Evolutionary conservation across 2,113 vertebrate genomes (phyloP).

Genomic region (Cynopterus brachyotis): DNA sequence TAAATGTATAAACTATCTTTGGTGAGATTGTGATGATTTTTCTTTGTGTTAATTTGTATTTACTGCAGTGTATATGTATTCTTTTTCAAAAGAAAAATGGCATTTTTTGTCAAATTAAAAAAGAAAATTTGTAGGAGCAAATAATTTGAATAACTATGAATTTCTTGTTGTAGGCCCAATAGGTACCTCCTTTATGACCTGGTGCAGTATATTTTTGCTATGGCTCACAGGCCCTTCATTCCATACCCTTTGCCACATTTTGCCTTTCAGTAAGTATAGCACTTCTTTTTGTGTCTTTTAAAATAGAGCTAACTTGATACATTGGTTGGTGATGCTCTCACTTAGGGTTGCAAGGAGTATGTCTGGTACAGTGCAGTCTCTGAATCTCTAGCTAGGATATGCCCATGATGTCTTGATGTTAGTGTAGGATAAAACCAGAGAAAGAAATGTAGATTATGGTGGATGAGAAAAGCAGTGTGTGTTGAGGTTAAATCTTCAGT

Average conservation of each 20-base stretch:
- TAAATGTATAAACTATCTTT: neutral
- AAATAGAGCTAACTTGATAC: neutral
- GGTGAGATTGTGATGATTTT: neutral
- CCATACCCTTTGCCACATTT: slow-evolving; percentile 90
- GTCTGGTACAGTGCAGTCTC: neutral
- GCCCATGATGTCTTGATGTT: neutral
- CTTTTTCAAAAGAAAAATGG: neutral
- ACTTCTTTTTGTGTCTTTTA: neutral
- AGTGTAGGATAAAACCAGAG: neutral
- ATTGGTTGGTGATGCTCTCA: neutral
- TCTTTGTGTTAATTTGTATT: slow-evolving; percentile 1
- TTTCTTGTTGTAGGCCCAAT: slow-evolving; percentile 85
- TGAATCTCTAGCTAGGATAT: neutral
- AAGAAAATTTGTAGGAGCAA: neutral
- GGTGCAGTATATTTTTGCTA: slow-evolving; percentile 89
- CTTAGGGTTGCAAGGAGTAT: neutral
- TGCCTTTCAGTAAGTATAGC: slow-evolving; percentile 89
- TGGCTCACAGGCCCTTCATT: slow-evolving; percentile 86
- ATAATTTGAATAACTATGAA: neutral
- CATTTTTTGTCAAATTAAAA: neutral
- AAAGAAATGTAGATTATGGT: neutral
- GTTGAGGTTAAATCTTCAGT: neutral
- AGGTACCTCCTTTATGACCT: slow-evolving; percentile 93
- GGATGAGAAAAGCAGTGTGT: neutral
- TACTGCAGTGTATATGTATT: neutral